Conservation (phyloP, 2,888 invertebrate species). For the Proisotoma minuta region DNA sequence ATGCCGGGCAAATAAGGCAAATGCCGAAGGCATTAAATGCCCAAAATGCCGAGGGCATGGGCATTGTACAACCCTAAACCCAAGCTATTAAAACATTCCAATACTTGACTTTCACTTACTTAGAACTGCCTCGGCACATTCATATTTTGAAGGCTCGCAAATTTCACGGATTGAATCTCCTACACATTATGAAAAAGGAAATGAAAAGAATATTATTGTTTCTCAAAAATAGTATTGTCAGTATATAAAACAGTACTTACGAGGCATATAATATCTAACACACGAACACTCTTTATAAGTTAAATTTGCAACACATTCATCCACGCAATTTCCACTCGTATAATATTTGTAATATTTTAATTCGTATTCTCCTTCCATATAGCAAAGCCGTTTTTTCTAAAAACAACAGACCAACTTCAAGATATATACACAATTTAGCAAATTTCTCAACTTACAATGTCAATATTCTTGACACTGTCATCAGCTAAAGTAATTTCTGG, state of each 20-base stretch:
- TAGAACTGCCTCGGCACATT: slow-evolving; percentile 3
- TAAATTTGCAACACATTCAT: slow-evolving; percentile 25
- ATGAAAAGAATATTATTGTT: no score
- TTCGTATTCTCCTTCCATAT: slow-evolving; percentile 20
- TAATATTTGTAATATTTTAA: slow-evolving; percentile 6
- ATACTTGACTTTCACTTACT: background rate
- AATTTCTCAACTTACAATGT: slow-evolving; percentile 8
- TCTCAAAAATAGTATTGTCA: no score
- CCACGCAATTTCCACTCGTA: slow-evolving; percentile 22
- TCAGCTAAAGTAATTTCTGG: slow-evolving; percentile 30
- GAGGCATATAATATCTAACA: slow-evolving; percentile 25
- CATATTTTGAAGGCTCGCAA: slow-evolving; percentile 5
- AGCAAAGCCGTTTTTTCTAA: slow-evolving; percentile 18
- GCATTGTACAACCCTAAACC: no score
- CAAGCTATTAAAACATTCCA: background rate
- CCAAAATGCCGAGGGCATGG: no score
- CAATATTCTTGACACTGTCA: slow-evolving; percentile 16
- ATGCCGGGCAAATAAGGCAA: no score
- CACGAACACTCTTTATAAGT: slow-evolving; percentile 24
- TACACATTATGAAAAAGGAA: slow-evolving; percentile 4
- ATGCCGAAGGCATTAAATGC: no score
- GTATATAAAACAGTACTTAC: slow-evolving; percentile 10
- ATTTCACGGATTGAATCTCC: slow-evolving; percentile 19
- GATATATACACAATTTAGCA: background rate
- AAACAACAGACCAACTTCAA: background rate